A percentile compares a stretch with the other conserved stretches of the same genome.
Evolutionary conservation across 1,140 invertebrate genomes (phyloP).

Genomic region (Gonatopus flavifemur): DNA sequence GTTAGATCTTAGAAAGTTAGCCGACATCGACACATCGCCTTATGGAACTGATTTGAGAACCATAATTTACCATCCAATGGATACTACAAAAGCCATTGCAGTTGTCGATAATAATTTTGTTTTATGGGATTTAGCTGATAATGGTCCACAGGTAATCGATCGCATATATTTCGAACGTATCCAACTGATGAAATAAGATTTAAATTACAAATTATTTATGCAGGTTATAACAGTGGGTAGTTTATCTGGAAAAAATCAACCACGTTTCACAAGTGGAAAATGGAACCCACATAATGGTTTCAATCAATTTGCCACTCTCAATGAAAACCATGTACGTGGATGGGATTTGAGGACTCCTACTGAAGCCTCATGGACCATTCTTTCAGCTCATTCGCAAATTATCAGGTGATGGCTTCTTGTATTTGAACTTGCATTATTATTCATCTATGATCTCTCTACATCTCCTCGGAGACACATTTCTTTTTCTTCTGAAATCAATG

Average conservation of each 20-base stretch:
- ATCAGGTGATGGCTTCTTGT: conserved; percentile 64
- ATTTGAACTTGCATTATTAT: too few relatives aligned
- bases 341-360: conserved; percentile 80
- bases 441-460: too few relatives aligned
- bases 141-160: conserved; percentile 56
- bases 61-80: conserved; percentile 83
- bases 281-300: conserved; percentile 94
- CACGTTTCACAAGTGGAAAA: conserved; percentile 79
- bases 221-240: conserved; percentile 51
- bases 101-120: conserved; percentile 71
- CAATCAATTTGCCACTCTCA: conserved; percentile 79
- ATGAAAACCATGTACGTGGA: conserved; percentile 81
- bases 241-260: conserved; percentile 70
- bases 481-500: background rate
- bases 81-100: conserved; percentile 68
- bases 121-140: conserved; percentile 57
- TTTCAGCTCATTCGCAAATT: conserved; percentile 84
- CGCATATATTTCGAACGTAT: background rate
- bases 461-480: too few relatives aligned
- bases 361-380: conserved; percentile 79
- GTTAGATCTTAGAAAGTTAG: conserved; percentile 54
- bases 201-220: conserved; percentile 7
- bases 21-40: conserved; percentile 60
- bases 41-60: conserved; percentile 76
- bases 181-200: background rate